Conservation (phyloP, 2,797 vertebrate genomes). For the Sus cebifrons region DNA sequence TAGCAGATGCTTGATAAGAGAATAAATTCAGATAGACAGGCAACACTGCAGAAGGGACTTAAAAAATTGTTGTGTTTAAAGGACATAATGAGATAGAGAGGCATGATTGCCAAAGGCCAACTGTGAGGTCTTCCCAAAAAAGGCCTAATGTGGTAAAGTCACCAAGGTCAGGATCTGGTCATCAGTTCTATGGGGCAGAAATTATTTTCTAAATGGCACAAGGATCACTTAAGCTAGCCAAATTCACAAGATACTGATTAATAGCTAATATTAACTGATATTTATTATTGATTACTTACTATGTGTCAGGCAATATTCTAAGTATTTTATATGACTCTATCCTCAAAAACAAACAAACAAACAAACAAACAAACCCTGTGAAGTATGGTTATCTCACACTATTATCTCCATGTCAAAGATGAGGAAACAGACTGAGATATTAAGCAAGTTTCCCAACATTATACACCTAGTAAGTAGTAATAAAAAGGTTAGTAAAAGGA, state of each 20-base stretch:
- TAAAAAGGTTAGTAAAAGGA: constrained; percentile 20
- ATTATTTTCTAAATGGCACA: not conserved
- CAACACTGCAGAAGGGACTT: not conserved
- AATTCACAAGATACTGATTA: constrained; percentile 24
- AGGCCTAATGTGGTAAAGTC: not conserved
- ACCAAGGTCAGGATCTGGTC: not conserved
- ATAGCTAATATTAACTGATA: constrained; percentile 9
- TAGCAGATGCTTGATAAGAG: constrained; percentile 20
- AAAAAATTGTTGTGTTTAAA: constrained; percentile 6
- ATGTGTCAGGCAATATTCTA: constrained; percentile 19
- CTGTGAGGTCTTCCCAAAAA: not conserved
- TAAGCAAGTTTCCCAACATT: not conserved
- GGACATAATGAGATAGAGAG: not conserved
- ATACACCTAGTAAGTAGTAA: not conserved
- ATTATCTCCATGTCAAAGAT: constrained; percentile 26
- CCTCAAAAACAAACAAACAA: not conserved
- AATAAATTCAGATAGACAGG: not conserved
- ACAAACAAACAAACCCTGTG: not conserved
- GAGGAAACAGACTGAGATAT: not conserved
- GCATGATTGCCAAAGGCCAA: not conserved
- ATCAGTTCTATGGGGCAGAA: not conserved
- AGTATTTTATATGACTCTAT: not conserved
- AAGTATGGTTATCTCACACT: not conserved
- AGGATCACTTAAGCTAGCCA: constrained; percentile 39
- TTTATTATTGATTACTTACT: constrained; percentile 5